Base-by-base conservation (phyloP, 1,140 invertebrate species). In the Leptestheria dahalacensis region DNA sequence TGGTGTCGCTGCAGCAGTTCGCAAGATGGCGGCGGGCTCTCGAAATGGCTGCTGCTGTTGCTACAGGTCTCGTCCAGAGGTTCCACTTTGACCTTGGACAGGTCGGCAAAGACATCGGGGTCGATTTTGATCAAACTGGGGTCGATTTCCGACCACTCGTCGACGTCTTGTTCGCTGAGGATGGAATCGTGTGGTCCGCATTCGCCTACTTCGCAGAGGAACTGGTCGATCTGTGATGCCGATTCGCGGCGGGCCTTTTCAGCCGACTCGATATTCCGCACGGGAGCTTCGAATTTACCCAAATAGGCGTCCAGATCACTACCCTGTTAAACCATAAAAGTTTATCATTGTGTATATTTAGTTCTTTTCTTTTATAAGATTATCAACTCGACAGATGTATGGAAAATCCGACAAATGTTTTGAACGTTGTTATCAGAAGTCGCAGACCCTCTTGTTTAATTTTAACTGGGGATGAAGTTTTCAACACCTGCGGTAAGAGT, bases 121-220 rank as follows among this genome's bases (percentile, higher is more conserved):
- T 90, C 86, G 63, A 89, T 82, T 70, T 88, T 88, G 66, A 86
- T 82, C 69, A 91, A 88, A 65, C 85, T 88, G 67, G 85, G 86
- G 50, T 86, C 83, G 68, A 91, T 90, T 74, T 90, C 87, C 71
- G 90, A 87, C 87, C 88, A 91, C 6, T 88, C 75, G 15, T 82
- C 82, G 59, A 33, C 61, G 15, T 41, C n/a, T n/a, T n/a, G n/a
- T 28, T 21, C 61, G 33, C 6, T 9, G 33, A 41, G 6, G 6
- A 41, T 41, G 6, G 33, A 41, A 1, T 20, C 24, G 3, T 33
- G 53, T 18, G 20, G 26, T 9, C 26, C 53, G 23, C 29, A 23
- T 18, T 59, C 53, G 68, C 70, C 54, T 29, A 64, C 62, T 33
- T 66, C 69, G 53, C 79, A 77, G 73, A 85, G 85, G 67, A 83